phyloP scores from a whole-genome alignment of 2,797 vertebrate species.

The Pangasius larnaudii region DNA sequence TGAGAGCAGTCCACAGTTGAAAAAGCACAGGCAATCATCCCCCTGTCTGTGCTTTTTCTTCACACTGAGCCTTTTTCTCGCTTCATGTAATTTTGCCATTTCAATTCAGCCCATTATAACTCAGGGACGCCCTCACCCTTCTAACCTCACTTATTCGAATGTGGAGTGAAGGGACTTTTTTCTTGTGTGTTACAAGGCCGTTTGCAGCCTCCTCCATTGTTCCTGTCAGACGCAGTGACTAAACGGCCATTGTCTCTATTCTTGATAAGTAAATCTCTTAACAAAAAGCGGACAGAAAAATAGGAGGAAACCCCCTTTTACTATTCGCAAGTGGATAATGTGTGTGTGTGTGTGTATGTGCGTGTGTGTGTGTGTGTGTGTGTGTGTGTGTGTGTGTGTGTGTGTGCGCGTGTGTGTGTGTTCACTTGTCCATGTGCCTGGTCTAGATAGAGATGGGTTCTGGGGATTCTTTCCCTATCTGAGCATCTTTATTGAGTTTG shows the following conservation, averaged over 20 bases:
- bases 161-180: conserved; percentile 53
- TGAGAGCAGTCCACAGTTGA: conserved; percentile 31
- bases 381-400: conserved; percentile 13
- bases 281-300: conserved; percentile 62
- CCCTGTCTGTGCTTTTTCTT: conserved; percentile 35
- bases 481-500: conserved; percentile 74
- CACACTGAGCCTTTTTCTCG: conserved; percentile 32
- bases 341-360: conserved; percentile 8
- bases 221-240: conserved; percentile 68
- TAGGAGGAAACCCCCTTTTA: conserved; percentile 54
- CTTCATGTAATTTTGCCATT: conserved; percentile 52
- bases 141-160: conserved; percentile 60
- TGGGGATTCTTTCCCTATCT: conserved; percentile 69
- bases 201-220: conserved; percentile 69
- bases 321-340: conserved; percentile 72
- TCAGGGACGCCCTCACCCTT: conserved; percentile 37
- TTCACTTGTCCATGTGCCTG: conserved; percentile 52
- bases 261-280: conserved; percentile 73
- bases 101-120: conserved; percentile 47
- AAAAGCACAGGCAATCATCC: conserved; percentile 45
- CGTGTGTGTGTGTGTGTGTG: neutral
- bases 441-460: conserved; percentile 62
- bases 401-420: conserved; percentile 14
- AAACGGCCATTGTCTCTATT: conserved; percentile 70
- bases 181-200: conserved; percentile 60